Evolutionary conservation across 2,888 invertebrate genomes (phyloP).

Genomic region (Clitarchus hookeri): DNA sequence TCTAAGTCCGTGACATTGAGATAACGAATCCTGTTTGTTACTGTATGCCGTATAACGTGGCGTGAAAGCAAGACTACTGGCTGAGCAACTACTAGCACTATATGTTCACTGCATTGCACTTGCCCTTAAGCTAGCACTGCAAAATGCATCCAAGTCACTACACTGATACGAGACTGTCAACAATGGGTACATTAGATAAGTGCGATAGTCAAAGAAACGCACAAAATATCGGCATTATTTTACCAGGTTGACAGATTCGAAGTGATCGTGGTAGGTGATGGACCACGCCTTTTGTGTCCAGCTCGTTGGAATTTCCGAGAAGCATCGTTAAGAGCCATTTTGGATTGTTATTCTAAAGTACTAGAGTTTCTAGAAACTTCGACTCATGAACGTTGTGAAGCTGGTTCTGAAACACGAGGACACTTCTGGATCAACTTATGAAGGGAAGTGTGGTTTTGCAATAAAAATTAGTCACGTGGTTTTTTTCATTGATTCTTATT

Average conservation of each 20-base stretch:
- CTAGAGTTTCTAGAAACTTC: no score
- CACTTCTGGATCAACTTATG: no score
- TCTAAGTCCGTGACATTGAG: no score
- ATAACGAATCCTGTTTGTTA: no score
- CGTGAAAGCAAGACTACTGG: neutral
- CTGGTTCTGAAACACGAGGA: no score
- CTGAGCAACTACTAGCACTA: neutral
- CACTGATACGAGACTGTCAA: neutral
- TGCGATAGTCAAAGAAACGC: neutral
- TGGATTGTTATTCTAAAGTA: neutral
- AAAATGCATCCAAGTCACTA: neutral
- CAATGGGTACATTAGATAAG: neutral
- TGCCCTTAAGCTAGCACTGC: neutral
- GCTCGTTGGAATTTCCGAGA: neutral
- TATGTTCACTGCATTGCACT: neutral
- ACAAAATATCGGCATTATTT: neutral
- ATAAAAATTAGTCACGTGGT: no score
- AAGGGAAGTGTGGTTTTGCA: no score
- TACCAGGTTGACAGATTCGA: neutral
- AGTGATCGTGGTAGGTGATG: neutral
- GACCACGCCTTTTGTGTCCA: constrained; percentile 11
- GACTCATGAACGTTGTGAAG: no score
- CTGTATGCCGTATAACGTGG: no score
- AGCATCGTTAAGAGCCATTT: neutral
- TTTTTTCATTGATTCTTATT: no score